phyloP scores from a whole-genome alignment of 2,113 vertebrate genomes.

The Diphyllodes magnificus region DNA sequence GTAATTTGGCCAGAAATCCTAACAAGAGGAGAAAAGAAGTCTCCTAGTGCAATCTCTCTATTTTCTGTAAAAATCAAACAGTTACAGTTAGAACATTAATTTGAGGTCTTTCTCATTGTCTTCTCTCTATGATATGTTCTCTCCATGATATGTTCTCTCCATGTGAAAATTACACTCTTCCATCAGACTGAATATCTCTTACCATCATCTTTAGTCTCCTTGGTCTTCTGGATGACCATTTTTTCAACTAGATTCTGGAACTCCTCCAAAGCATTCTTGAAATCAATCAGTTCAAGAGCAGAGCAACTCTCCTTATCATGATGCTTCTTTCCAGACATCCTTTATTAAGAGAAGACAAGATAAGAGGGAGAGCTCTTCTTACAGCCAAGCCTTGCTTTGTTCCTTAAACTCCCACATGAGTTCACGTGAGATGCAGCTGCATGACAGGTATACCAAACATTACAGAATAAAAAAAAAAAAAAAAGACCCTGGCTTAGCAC shows the following conservation, averaged over 20 bases:
- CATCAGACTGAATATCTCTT: background rate
- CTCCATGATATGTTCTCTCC: background rate
- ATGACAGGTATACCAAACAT: background rate
- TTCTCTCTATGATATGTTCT: background rate
- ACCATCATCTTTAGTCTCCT: conserved; percentile 64
- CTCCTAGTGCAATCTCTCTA: background rate
- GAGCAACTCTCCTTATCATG: background rate
- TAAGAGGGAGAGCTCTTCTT: background rate
- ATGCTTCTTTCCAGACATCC: background rate
- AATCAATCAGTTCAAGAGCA: background rate
- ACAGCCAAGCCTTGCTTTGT: background rate
- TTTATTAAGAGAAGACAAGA: background rate
- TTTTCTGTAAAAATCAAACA: background rate
- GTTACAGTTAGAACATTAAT: background rate
- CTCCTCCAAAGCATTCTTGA: conserved; percentile 44
- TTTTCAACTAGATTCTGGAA: conserved; percentile 62
- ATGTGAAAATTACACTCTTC: background rate
- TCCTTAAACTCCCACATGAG: background rate
- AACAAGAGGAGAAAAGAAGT: background rate
- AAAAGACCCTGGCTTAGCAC: background rate
- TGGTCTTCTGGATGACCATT: conserved; percentile 45
- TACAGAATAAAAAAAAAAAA: background rate
- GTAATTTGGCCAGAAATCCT: background rate
- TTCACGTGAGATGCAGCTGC: background rate
- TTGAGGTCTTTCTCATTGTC: background rate